Conservation (phyloP, 2,888 invertebrate species). For the Lasioglossum malachurum region DNA sequence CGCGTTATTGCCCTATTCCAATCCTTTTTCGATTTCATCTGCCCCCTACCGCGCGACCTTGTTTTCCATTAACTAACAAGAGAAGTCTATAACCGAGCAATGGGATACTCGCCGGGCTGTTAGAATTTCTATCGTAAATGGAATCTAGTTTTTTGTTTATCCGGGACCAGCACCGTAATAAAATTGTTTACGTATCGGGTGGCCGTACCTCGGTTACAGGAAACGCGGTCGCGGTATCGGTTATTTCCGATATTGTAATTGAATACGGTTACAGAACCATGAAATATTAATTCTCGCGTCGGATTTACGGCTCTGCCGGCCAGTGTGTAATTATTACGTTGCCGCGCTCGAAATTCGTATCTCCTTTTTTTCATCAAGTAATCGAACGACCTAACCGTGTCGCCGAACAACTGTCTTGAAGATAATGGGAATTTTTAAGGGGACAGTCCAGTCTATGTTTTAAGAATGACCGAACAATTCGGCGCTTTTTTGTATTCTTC, state of each 20-base stretch:
- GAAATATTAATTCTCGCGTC: conserved; percentile 46
- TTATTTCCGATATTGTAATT: conserved; percentile 32
- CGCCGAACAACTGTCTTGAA: neutral
- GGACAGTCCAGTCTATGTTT: neutral
- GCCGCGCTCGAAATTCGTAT: neutral
- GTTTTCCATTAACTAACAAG: neutral
- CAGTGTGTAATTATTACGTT: conserved; percentile 31
- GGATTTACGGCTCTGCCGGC: conserved; percentile 29
- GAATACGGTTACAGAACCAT: conserved; percentile 36
- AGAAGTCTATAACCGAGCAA: neutral
- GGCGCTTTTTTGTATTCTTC: neutral
- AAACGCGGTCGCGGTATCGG: conserved; percentile 7
- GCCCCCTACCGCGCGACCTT: neutral
- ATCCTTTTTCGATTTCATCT: conserved; percentile 20
- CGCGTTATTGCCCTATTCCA: conserved; percentile 33
- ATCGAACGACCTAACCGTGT: neutral
- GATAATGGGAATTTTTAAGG: neutral
- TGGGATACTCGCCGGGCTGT: neutral
- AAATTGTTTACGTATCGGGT: conserved; percentile 21
- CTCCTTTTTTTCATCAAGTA: neutral
- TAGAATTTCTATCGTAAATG: conserved; percentile 39
- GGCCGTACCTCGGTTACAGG: conserved; percentile 12
- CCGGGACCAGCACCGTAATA: neutral
- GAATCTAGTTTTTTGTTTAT: conserved; percentile 26
- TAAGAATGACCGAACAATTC: neutral